Conservation (phyloP, 1,140 invertebrate species). For the Pseudobourletiella spinata region DNA sequence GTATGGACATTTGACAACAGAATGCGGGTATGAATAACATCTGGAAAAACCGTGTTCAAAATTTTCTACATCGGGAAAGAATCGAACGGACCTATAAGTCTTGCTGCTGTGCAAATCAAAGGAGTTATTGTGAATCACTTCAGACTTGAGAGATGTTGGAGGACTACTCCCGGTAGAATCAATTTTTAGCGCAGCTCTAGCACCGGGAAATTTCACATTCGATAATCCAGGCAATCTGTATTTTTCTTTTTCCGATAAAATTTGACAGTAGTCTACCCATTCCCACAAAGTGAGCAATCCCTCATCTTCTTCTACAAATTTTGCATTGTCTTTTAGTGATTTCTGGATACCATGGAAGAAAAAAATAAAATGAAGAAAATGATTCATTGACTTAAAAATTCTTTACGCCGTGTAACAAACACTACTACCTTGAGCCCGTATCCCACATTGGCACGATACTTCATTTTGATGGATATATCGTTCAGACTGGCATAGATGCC, state of each 20-base stretch:
- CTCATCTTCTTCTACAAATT: slow-evolving; percentile 36
- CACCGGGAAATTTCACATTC: slow-evolving; percentile 58
- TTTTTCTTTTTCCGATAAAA: slow-evolving; percentile 56
- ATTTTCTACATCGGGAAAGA: too few species aligned
- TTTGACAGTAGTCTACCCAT: slow-evolving; percentile 62
- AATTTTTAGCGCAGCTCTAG: slow-evolving; percentile 41
- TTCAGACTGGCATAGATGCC: slow-evolving; percentile 47
- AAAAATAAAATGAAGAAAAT: not conserved
- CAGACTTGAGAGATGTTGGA: slow-evolving; percentile 46
- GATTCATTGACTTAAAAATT: not conserved
- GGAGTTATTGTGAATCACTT: slow-evolving; percentile 46
- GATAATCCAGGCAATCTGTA: slow-evolving; percentile 43
- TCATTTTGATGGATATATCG: slow-evolving; percentile 66
- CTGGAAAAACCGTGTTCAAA: not conserved
- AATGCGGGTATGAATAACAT: slow-evolving; percentile 3
- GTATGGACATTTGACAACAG: slow-evolving; percentile 16
- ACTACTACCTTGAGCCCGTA: slow-evolving; percentile 73
- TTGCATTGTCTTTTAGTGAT: slow-evolving; percentile 39
- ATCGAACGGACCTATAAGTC: slow-evolving; percentile 51
- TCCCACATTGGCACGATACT: slow-evolving; percentile 55
- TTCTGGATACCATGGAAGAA: too few species aligned
- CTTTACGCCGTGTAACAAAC: too few species aligned
- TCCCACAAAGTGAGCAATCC: slow-evolving; percentile 59
- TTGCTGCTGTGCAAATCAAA: slow-evolving; percentile 44
- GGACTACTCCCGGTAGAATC: slow-evolving; percentile 37